Evolutionary conservation across 1,140 invertebrate species (phyloP), one percentile per base, ranked within the genome.

Genomic region (Zaprionus taronus): DNA sequence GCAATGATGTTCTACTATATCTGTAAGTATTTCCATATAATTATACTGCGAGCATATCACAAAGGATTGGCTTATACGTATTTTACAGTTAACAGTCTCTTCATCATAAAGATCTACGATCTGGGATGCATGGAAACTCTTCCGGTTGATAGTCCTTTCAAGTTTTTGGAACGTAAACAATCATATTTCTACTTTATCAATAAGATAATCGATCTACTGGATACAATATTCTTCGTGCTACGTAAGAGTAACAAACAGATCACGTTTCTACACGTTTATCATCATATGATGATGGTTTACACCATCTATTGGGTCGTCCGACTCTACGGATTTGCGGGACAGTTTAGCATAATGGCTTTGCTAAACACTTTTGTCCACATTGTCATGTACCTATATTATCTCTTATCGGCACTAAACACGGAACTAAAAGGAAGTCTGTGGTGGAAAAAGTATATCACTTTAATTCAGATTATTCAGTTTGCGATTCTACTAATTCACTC

Each of bases 171-270:
- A 17, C 77, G 67, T 7, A 3, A 5, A 0, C 0, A 63, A 0
- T 12, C 24, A 1, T 79, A 71, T 56, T 2, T 5, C 0, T 79
- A 58, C 31, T 57, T 51, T 11, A 1, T 72, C 15, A 78, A 78
- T 47, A 74, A 74, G n/a, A 31, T 69, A 1, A 5, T 69, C 0
- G 65, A 74, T 28, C 65, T 78, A 5, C 7, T 72, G 44, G 65
- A 78, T 15, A 74, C 65, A 0, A 38, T 78, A 4, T 78, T 78
- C 61, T 75, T 78, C 60, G 36, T 74, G 22, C n/a, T 78, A 4
- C 65, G 72, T 20, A 74, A 79, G 51, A 79, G 72, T 26, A 62
- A 76, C 20, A 76, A 79, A 22, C 77, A 79, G 63, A 76, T 79
- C 14, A 75, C 66, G 1, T 31, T 69, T 12, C 66, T 78, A 0